These are phyloP conservation scores for Marcusenius ussheri DNA, from an alignment of 2,113 vertebrate species.

Conservation along the genomic window DNA sequence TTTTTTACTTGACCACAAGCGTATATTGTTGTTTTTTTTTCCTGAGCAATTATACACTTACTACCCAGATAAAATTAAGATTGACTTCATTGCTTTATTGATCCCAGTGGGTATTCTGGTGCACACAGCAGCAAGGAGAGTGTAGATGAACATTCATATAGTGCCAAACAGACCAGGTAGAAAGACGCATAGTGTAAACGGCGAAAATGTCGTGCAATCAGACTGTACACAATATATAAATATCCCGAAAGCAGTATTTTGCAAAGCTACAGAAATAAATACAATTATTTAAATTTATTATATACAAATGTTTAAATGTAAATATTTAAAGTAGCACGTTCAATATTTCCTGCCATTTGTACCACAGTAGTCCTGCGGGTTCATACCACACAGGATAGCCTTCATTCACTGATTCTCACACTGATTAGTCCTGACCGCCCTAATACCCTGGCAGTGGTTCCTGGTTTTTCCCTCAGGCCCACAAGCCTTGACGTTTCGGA, in stretches of 20 bases:
- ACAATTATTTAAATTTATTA: not conserved
- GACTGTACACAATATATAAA: not conserved
- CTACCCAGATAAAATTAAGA: not conserved
- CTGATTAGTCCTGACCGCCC: too few relatives aligned
- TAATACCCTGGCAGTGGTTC: too few relatives aligned
- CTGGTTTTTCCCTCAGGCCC: too few relatives aligned
- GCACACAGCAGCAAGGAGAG: not conserved
- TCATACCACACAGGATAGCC: not conserved
- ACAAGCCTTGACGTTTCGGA: not conserved
- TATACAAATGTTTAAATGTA: not conserved
- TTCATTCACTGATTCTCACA: too few relatives aligned
- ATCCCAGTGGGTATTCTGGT: not conserved
- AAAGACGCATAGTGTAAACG: too few relatives aligned
- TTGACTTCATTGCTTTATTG: not conserved
- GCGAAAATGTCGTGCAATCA: not conserved
- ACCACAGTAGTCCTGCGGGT: not conserved
- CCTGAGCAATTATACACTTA: not conserved
- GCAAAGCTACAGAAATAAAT: not conserved
- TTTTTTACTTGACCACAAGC: not conserved
- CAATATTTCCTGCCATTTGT: not conserved
- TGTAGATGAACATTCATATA: not conserved
- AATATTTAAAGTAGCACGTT: not conserved
- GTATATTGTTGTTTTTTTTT: not conserved
- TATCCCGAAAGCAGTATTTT: not conserved
- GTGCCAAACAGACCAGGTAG: not conserved